These are phyloP conservation scores for Aramus guarauna DNA, from an alignment of 2,113 vertebrate genomes.

Conservation along the genomic window DNA sequence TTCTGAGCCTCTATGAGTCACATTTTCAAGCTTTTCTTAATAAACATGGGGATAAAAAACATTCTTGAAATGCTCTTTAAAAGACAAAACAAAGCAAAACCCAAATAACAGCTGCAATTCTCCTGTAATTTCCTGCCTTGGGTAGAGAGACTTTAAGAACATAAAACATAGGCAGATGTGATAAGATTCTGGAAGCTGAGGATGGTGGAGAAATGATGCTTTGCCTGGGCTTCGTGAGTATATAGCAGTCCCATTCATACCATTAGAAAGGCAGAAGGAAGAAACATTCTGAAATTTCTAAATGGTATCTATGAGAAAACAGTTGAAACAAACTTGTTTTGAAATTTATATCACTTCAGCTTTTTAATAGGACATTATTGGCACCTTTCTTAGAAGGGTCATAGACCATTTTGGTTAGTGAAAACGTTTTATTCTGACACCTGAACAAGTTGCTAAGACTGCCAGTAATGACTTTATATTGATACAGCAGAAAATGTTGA, in stretches of 20 bases:
- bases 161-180: background rate
- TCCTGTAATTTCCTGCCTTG: background rate
- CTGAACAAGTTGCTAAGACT: background rate
- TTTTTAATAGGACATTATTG: background rate
- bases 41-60: background rate
- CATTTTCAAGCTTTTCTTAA: background rate
- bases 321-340: background rate
- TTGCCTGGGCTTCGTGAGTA: background rate
- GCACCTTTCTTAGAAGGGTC: background rate
- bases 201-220: background rate
- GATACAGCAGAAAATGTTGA: background rate
- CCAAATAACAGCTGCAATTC: background rate
- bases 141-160: background rate
- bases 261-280: background rate
- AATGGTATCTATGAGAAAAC: background rate
- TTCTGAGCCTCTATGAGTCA: background rate
- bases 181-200: background rate
- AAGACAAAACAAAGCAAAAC: background rate
- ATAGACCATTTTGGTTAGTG: background rate
- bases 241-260: background rate
- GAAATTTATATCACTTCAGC: background rate
- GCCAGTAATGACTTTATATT: background rate
- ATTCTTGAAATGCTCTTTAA: background rate
- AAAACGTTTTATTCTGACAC: background rate
- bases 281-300: background rate